Conservation (phyloP, 2,888 invertebrate genomes). For the Dryococelus australis region DNA sequence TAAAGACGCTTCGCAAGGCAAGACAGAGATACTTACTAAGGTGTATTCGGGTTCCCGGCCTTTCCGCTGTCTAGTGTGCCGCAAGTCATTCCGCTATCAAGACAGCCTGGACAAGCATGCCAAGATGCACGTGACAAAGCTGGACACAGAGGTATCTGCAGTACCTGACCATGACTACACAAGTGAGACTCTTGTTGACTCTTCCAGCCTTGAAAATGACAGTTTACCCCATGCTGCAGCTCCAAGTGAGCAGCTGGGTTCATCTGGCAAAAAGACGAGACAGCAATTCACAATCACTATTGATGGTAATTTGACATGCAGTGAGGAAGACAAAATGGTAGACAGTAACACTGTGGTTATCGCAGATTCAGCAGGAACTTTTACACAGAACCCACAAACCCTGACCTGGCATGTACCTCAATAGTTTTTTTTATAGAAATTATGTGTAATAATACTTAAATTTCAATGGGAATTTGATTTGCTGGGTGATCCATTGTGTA, state of each 20-base stretch:
- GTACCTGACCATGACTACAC: not conserved
- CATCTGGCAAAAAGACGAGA: not conserved
- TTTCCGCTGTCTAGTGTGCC: slow-evolving; percentile 37
- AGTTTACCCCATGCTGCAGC: not conserved
- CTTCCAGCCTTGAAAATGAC: not conserved
- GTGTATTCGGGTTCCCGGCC: slow-evolving; percentile 25
- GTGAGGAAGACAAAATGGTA: not conserved
- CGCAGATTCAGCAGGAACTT: not conserved
- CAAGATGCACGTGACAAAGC: not conserved
- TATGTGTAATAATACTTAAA: no score
- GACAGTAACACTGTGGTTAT: not conserved
- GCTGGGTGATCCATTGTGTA: no score
- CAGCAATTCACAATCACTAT: not conserved
- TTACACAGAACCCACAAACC: not conserved
- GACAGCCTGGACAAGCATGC: slow-evolving; percentile 40
- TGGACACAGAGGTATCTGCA: not conserved
- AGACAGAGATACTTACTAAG: slow-evolving; percentile 4
- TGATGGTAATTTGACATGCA: not conserved
- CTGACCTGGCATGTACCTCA: no score
- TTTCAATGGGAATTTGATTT: no score
- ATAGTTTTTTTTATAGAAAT: no score
- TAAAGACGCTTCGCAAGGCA: not conserved
- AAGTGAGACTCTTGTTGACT: not conserved
- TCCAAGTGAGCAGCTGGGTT: not conserved
- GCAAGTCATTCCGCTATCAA: slow-evolving; percentile 37